Base-by-base conservation (phyloP, 2,888 invertebrate species). In the Tipula vernalis region DNA sequence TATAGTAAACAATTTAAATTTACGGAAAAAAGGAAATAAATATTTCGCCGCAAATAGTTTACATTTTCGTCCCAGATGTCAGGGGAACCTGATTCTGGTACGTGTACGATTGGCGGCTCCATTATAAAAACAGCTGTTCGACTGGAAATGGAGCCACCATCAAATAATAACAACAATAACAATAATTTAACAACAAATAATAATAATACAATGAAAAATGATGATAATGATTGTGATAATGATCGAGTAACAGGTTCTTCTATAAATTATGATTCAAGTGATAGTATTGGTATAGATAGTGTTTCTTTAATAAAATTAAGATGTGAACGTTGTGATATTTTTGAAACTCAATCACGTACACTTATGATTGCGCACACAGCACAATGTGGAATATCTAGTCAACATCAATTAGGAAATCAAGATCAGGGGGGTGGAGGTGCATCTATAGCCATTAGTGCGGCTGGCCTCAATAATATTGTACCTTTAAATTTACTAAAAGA, bases 311-410 rank as follows among this genome's bases (percentile, higher is more conserved):
- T 44, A 36, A 44, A 86, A 86, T 44, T 91, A 88, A 91, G 91
- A 28, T 96, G 96, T 92, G 96, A 96, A 89, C 94, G 95, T 88
- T 97, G 97, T 92, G 96, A 96, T 90, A 95, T 94, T 90, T 97
- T 96, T 91, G 97, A 96, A 92, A 95, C 96, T 10, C 93, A 94
- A 90, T 96, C 95, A 90, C 94, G 95, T 90, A 93, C 95, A 87
- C 94, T 95, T 83, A 92, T 97, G 89, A 93, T 95, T 89, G 93
- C 95, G 87, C 97, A 97, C 91, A 94, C 95, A 91, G 94, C 95
- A 87, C 95, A 95, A 90, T 93, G 94, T 89, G 90, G 93, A 12
- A 15, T 41, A 87, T 89, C 91, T 85, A 89, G 90, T 15, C 88
- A 90, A 86, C 90, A 89, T 89, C 89, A 89, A 90, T 90, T 89